Evolutionary conservation across 2,888 invertebrate species (phyloP), one percentile per base, ranked within the genome.

Genomic region (Pyrochroa serraticornis): DNA sequence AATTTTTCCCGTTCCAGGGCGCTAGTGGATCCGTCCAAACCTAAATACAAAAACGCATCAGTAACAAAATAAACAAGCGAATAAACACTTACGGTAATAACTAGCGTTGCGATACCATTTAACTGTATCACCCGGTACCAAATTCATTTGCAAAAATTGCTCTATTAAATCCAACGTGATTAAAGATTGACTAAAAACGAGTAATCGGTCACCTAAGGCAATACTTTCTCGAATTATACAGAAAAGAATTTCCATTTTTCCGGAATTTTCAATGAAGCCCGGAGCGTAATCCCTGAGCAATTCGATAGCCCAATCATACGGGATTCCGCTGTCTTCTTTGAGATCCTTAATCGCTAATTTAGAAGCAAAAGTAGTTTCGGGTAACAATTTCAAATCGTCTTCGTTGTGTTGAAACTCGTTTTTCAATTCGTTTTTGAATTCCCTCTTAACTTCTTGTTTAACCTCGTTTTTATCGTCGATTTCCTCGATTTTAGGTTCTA

Each of bases 161-260:
- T 99, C 98, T 60, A 99, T 92, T 58, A 97, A 84, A 83, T 96
- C 94, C 64, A 99, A 81, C 0, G 98, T 98, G 68, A 97, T 90
- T 56, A 99, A 83, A 71, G 96, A 97, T 79, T 98, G 97, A 71
- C 97, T 97, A 78, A 99, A 99, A 2, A 98, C 87, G 50, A 99
- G 82, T 55, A 98, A 83, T 60, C 97, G 89, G 80, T 99, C 98
- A 0, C 94, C 95, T 59, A 91, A 78, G 57, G 85, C 84, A 49
- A 97, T 87, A 64, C 95, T 92, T 78, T 96, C 93, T 66, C 93
- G 90, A 44, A 99, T 82, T 62, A 99, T 90, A 67, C 91, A 91
- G 78, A 97, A 92, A 71, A 98, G 89, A 39, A 98, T 85, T 69
- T 93, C 89, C 90, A 99, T 93, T 82, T 99, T 99, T 1, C 93